Base-by-base conservation (phyloP, 2,113 vertebrate genomes). In the Lepidothrix coronata region DNA sequence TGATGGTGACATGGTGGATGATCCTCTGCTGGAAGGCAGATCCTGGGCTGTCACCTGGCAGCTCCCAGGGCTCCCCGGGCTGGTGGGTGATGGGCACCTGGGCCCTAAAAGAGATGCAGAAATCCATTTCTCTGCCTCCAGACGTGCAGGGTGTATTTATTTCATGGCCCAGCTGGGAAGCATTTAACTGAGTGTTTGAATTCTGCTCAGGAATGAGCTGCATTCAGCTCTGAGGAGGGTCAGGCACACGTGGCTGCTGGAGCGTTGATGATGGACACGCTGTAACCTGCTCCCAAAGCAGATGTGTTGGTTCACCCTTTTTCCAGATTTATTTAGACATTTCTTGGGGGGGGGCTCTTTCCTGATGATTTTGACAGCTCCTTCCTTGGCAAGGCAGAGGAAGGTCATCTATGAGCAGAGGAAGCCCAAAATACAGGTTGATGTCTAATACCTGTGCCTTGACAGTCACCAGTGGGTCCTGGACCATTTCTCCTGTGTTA, bases 261-360 rank as follows among this genome's bases (percentile, higher is more conserved):
- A 27, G 25, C 0, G 0, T 3, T n/a, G 52, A 3, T 65, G 61
- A 31, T 51, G 67, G 80, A 12, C 51, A 22, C 2, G 13, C 70
- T 49, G 61, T 20, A 21, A 49, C 46, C 51, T 28, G 41, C 61
- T 74, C 57, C 49, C 33, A 23, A 15, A 18, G 31, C 35, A 62
- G n/a, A 28, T 35, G 2, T 21, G 15, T 66, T 27, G 41, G 4
- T 58, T 76, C 73, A 72, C 31, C 49, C 54, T 88, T 72, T 62
- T 52, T 12, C 18, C n/a, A 55, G 39, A 41, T 54, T 35, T 84
- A 44, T 79, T 81, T 49, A 77, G 48, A n/a, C 41, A 15, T 76
- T 58, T 80, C 14, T 22, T 6, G 21, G 28, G 31, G 1, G 49
- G 25, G 5, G 31, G 9, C 27, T 84, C 21, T 72, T 52, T 15